These are phyloP conservation scores for Meiosimyza decipiens DNA, from an alignment of 2,888 invertebrate species.

Conservation along the genomic window DNA sequence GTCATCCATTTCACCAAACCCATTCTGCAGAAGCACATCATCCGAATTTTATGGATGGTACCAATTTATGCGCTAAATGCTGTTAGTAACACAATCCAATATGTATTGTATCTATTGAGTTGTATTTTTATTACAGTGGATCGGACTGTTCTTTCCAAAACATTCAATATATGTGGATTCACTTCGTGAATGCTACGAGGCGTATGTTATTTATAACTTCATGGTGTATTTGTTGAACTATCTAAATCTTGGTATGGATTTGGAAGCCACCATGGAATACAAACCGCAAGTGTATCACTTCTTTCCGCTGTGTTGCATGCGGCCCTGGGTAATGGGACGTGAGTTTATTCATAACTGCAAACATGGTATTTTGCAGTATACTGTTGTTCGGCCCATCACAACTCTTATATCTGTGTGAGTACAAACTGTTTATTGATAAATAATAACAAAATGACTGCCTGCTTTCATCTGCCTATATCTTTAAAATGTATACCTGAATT, in stretches of 20 bases:
- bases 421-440: conserved; percentile 20
- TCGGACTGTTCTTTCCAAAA: conserved; percentile 84
- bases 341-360: conserved; percentile 95
- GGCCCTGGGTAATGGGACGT: conserved; percentile 94
- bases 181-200: conserved; percentile 94
- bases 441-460: too few relatives aligned
- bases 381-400: conserved; percentile 89
- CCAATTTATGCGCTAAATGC: conserved; percentile 96
- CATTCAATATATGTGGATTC: conserved; percentile 94
- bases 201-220: conserved; percentile 97
- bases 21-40: conserved; percentile 91
- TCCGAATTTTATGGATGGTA: conserved; percentile 97
- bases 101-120: background rate
- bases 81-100: conserved; percentile 70
- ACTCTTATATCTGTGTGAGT: conserved; percentile 90
- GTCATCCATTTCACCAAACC: conserved; percentile 94
- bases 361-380: conserved; percentile 96
- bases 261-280: conserved; percentile 82
- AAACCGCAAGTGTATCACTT: conserved; percentile 88
- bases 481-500: too few relatives aligned
- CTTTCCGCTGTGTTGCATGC: conserved; percentile 90
- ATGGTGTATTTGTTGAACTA: conserved; percentile 95
- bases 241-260: conserved; percentile 85
- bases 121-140: conserved; percentile 56
- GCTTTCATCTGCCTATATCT: too few relatives aligned